These are phyloP conservation scores for Phortica variegata DNA, from an alignment of 1,140 invertebrate species.

Conservation along the genomic window DNA sequence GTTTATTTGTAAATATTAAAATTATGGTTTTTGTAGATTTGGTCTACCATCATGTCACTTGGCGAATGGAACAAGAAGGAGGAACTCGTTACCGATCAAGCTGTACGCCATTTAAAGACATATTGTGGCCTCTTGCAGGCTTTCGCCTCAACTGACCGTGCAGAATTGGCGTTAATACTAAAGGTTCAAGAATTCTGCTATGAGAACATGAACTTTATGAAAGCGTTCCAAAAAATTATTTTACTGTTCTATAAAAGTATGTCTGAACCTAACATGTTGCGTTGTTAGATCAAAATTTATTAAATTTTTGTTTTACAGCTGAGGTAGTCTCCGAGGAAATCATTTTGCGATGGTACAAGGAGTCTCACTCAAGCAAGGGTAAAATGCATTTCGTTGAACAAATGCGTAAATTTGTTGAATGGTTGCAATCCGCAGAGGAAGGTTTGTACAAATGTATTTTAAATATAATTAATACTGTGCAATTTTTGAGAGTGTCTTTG, in stretches of 20 bases:
- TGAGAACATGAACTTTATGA: conserved; percentile 98
- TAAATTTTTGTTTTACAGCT: conserved; percentile 57
- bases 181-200: conserved; percentile 97
- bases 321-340: conserved; percentile 90
- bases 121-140: conserved; percentile 84
- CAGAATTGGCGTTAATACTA: conserved; percentile 83
- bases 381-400: conserved; percentile 96
- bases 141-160: conserved; percentile 79
- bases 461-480: background rate
- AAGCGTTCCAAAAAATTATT: conserved; percentile 96
- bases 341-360: conserved; percentile 92
- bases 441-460: conserved; percentile 57
- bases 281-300: background rate
- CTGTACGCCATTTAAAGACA: conserved; percentile 83
- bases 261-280: conserved; percentile 31
- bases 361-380: conserved; percentile 88
- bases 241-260: conserved; percentile 93
- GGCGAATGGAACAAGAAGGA: conserved; percentile 99
- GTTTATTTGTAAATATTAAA: background rate
- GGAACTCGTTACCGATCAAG: conserved; percentile 92
- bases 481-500: conserved; percentile 22
- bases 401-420: conserved; percentile 96
- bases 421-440: conserved; percentile 95
- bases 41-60: conserved; percentile 89
- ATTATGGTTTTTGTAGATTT: conserved; percentile 64